A percentile compares a stretch with the other conserved stretches of the same genome.
These are phyloP conservation scores for Mastomys coucha DNA, from an alignment of 2,113 vertebrate species.

Conservation along the genomic window DNA sequence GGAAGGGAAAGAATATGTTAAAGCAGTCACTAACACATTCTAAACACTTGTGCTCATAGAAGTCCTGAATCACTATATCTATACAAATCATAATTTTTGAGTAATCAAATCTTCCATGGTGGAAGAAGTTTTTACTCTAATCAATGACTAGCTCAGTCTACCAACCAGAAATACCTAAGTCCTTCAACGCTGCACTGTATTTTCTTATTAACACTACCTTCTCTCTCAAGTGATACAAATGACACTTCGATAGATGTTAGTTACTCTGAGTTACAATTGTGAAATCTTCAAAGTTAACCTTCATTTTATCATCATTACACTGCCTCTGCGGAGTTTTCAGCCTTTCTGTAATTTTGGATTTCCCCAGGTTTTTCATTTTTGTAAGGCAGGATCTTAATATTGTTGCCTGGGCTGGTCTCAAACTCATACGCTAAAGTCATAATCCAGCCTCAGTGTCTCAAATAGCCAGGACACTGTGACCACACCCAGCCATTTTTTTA, in stretches of 20 bases:
- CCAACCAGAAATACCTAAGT: slow-evolving; percentile 44
- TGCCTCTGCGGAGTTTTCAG: slow-evolving; percentile 50
- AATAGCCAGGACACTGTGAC: neutral
- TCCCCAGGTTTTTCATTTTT: slow-evolving; percentile 22
- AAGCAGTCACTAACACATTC: neutral
- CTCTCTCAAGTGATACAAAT: neutral
- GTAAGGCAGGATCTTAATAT: neutral
- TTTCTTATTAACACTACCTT: slow-evolving; percentile 46
- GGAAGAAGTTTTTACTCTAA: slow-evolving; percentile 51
- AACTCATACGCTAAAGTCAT: slow-evolving; percentile 33
- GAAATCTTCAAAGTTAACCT: slow-evolving; percentile 55
- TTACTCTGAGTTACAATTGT: neutral
- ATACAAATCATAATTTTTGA: slow-evolving; percentile 50
- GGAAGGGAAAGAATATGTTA: neutral
- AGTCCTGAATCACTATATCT: neutral
- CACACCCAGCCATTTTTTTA: slow-evolving; percentile 6
- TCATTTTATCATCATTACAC: slow-evolving; percentile 11
- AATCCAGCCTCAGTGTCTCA: neutral
- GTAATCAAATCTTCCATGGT: slow-evolving; percentile 42
- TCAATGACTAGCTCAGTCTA: slow-evolving; percentile 43
- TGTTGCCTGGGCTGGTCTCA: slow-evolving; percentile 4
- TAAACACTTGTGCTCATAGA: neutral
- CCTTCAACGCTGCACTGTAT: slow-evolving; percentile 71
- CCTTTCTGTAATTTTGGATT: slow-evolving; percentile 34
- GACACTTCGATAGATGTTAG: slow-evolving; percentile 36